Base-by-base conservation (phyloP, 2,797 vertebrate species). In the Scomberomorus guttatus region DNA sequence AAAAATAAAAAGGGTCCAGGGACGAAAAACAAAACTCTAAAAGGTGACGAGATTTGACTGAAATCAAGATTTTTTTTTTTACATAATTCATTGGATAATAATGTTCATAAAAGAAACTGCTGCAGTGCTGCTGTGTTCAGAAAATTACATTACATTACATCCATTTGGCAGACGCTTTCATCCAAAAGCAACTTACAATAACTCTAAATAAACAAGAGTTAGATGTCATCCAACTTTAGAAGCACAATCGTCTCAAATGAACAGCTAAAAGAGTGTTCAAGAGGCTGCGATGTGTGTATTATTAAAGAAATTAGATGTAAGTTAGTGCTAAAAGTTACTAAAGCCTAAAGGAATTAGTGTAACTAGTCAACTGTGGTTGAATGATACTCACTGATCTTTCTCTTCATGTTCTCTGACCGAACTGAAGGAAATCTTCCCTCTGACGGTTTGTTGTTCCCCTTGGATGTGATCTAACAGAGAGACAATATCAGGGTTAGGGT, bases 311-410 rank as follows among this genome's bases (percentile, higher is more conserved):
- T 48, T 13, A 32, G 14, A 48, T 62, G 57, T 48, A n/a, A 54
- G 15, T 24, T 18, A 65, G 51, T 7, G 51, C 10, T 51, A 17
- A n/a, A 52, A 11, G 44, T 51, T 13, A 7, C 24, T 55, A 29
- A 27, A 15, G 29, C 7, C 24, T 55, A 29, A 27, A 15, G 29
- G 18, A 50, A 4, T 1, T 5, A 55, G 34, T 29, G 1, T 24
- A 10, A 20, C 0, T 55, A 12, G 10, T 9, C 37, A 37, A 11
- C 10, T 37, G 37, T 37, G 1, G 12, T 0, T 42, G 29, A n/a
- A 2, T 5, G 17, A 68, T 51, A 96, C 97, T 94, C 91, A 99
- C 98, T 97, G 89, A 99, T 99, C 88, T 98, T 99, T 79, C 97
- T 95, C 90, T 97, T 97, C 83, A 60, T 87, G 81, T 96, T 98